Evolutionary conservation across 1,140 invertebrate species (phyloP).

Genomic region (Drosophila lacteicornis): DNA sequence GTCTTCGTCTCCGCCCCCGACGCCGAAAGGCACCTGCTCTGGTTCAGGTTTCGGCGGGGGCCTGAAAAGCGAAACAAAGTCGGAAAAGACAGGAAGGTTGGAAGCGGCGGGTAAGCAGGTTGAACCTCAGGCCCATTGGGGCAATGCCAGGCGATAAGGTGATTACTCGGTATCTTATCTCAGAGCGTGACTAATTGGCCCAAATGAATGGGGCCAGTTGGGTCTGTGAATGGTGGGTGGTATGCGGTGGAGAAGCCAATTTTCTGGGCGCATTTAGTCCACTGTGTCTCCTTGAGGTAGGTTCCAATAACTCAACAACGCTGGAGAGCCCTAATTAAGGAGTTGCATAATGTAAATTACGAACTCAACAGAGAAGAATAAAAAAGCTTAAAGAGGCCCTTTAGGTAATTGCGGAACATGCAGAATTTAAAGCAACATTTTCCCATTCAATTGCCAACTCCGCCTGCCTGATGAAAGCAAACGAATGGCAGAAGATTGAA

Average conservation of each 20-base stretch:
- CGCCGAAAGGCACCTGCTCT: slow-evolving; percentile 60
- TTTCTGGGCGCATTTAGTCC: slow-evolving; percentile 30
- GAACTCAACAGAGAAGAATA: neutral
- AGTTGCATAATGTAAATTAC: slow-evolving; percentile 43
- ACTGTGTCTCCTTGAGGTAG: slow-evolving; percentile 62
- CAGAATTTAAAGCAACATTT: slow-evolving; percentile 19
- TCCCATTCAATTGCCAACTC: slow-evolving; percentile 30
- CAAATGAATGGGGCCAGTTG: slow-evolving; percentile 52
- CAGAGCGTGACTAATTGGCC: slow-evolving; percentile 74
- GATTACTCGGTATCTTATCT: slow-evolving; percentile 77
- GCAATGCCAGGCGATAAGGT: slow-evolving; percentile 71
- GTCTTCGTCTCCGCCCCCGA: neutral
- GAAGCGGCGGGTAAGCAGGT: slow-evolving; percentile 34
- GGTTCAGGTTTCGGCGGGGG: slow-evolving; percentile 46
- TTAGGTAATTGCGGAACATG: slow-evolving; percentile 29
- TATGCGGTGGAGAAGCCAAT: slow-evolving; percentile 21
- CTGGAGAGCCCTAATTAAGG: slow-evolving; percentile 2
- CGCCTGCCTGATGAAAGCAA: slow-evolving; percentile 22
- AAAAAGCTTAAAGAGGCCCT: neutral
- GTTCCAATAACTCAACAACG: slow-evolving; percentile 43
- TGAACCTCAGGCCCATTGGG: slow-evolving; percentile 50
- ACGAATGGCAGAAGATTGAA: slow-evolving; percentile 58
- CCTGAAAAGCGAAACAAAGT: slow-evolving; percentile 34
- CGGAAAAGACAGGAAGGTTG: slow-evolving; percentile 11
- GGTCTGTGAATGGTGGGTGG: slow-evolving; percentile 23